These are phyloP conservation scores for Xiphophorus couchianus DNA, from an alignment of 2,113 vertebrate genomes.

Conservation along the genomic window DNA sequence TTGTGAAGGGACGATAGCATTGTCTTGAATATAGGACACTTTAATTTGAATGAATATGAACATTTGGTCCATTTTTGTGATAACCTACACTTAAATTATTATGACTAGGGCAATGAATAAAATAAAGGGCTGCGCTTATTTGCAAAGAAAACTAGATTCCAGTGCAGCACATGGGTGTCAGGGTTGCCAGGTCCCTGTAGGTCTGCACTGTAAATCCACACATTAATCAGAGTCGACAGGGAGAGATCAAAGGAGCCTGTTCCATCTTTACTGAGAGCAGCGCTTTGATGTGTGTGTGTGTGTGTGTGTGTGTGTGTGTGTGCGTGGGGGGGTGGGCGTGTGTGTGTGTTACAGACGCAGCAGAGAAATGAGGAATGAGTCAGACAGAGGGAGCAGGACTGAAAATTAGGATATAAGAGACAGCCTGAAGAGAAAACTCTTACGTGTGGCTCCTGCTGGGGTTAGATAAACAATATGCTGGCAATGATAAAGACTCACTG, in stretches of 20 bases:
- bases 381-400: slow-evolving; percentile 34
- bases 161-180: slow-evolving; percentile 82
- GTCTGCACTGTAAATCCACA: slow-evolving; percentile 86
- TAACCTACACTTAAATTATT: slow-evolving; percentile 33
- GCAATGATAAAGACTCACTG: slow-evolving; percentile 24
- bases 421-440: slow-evolving; percentile 35
- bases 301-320: slow-evolving; percentile 42
- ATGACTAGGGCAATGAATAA: slow-evolving; percentile 68
- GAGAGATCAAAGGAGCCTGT: slow-evolving; percentile 88
- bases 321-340: slow-evolving; percentile 19
- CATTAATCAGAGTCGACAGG: slow-evolving; percentile 84
- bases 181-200: slow-evolving; percentile 80
- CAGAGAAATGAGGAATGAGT: slow-evolving; percentile 23
- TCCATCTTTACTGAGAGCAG: slow-evolving; percentile 81
- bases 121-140: slow-evolving; percentile 66
- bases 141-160: slow-evolving; percentile 74
- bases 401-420: slow-evolving; percentile 55
- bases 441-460: slow-evolving; percentile 25
- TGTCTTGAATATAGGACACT: slow-evolving; percentile 29
- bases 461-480: slow-evolving; percentile 12
- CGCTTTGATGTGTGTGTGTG: slow-evolving; percentile 84
- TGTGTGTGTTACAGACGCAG: slow-evolving; percentile 14
- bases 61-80: slow-evolving; percentile 36
- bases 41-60: slow-evolving; percentile 22
- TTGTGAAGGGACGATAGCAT: slow-evolving; percentile 19